Evolutionary conservation across 2,797 vertebrate species (phyloP), one percentile per base, ranked within the genome.

Genomic region (Tragelaphus oryx): DNA sequence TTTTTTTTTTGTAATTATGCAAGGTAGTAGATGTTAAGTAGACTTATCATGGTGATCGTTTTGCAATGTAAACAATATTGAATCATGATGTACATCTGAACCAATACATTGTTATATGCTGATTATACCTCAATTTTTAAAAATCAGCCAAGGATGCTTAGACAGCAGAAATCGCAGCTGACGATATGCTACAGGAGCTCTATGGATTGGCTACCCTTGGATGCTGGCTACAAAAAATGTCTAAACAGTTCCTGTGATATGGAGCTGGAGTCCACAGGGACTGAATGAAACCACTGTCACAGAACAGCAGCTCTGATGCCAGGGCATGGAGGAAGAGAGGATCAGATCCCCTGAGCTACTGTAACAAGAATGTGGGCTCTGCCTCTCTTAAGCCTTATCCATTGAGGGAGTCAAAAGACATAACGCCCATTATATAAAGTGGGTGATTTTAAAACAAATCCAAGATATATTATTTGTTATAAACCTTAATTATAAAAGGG

Each of bases 301-400:
- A 7, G 33, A 76, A 16, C 28, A 59, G n/a, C 17, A 20, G 14
- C 17, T 16, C 11, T 26, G 9, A 41, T 48, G n/a, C 17, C 30
- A 17, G 14, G 52, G 5, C 2, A 33, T 6, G 2, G 22, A 8
- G 3, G 12, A 11, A 33, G 3, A 3, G 3, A 82, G 5, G 22
- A 14, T 28, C 57, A 26, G 52, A 3, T 11, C 22, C 62, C 60
- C 52, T n/a, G 44, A 94, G 26, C 5, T 55, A 59, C 85, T 62
- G 26, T 26, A 55, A 44, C 44, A 62, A 93, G 30, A 71, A 60
- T 78, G 28, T 80, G 75, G 55, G 12, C 22, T 55, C 26, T 54
- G 33, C n/a, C 17, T 89, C 52, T 26, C 8, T 6, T 4, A 87
- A 87, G 18, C 9, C 41, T 79, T 74, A 74, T 11, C 17, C 30